Base-by-base conservation (phyloP, 2,797 vertebrate species). In the Enteromius viviparus region DNA sequence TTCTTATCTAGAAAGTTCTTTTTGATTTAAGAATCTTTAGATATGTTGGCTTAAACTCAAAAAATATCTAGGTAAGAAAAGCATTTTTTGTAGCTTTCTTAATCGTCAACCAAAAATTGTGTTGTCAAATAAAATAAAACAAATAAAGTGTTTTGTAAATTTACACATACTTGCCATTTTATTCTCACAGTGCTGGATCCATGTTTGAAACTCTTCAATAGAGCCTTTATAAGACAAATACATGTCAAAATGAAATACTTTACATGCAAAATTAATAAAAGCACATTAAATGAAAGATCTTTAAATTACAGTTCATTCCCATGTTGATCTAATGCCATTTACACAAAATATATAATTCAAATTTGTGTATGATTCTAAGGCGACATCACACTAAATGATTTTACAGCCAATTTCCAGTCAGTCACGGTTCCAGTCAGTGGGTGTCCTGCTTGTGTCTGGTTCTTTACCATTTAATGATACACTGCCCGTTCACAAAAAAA, bases 171-270 rank as follows among this genome's bases (percentile, higher is more conserved):
- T 91, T 0, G 87, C 93, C 90, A 97, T 91, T 83, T 90, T 93
- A 90, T 97, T 97, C 86, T 97, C 95, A 91, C 97, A 98, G 42
- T 89, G 95, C 89, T 95, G 94, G 88, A 98, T 96, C 98, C 98
- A 99, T 85, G 92, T 66, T 87, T 93, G 90, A 91, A 97, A 98
- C 7, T 92, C 90, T 87, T 92, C 88, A 88, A 95, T 94, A 75
- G 95, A 91, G 91, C 85, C 98, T 99, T 93, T n/a, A 87, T 40
- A 75, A 81, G 47, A 72, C 4, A 77, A 74, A 72, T 10, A 8
- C 49, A n/a, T 62, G 21, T 62, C 5, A 74, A 51, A 60, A 71
- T 82, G 9, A 8, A 37, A 7, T 9, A 42, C 34, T 74, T 34
- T 8, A 45, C 15, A 72, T 0, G 0, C 51, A 55, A 2, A 15